Percentiles rank a stretch among this genome's conserved stretches.
Conservation (phyloP, 2,797 vertebrate species). For the Mormyrops attenuatus region DNA sequence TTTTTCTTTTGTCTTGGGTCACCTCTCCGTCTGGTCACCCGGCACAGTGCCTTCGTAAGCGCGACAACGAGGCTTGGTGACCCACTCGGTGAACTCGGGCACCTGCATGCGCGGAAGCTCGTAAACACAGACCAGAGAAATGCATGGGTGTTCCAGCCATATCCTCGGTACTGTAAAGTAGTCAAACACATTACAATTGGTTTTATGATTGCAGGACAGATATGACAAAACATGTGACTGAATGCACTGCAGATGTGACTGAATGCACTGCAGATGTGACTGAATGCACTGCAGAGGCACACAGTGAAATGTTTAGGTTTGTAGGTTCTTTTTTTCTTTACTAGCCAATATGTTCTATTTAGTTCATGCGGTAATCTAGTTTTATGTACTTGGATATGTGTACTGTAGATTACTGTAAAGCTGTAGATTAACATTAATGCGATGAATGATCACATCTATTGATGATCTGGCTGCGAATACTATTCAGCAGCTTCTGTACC, state of each 20-base stretch:
- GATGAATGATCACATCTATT: not conserved
- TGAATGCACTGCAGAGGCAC: not conserved
- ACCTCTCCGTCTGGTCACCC: constrained; percentile 55
- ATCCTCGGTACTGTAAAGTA: not conserved
- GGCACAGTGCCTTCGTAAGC: constrained; percentile 34
- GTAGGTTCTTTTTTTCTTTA: not conserved
- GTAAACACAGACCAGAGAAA: not conserved
- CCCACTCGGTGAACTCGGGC: constrained; percentile 52
- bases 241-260: not conserved
- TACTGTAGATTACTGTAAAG: not conserved
- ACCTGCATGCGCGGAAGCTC: not conserved
- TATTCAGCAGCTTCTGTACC: not conserved
- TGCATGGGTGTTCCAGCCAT: not conserved
- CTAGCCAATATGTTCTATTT: not conserved
- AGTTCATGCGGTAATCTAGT: not conserved
- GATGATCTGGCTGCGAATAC: not conserved
- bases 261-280: no score
- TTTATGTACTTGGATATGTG: not conserved
- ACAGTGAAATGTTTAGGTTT: not conserved
- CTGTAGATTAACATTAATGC: no score
- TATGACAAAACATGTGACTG: not conserved
- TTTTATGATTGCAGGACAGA: not conserved
- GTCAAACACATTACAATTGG: not conserved
- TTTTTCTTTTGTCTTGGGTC: constrained; percentile 64
- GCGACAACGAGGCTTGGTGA: constrained; percentile 43